phyloP scores from a whole-genome alignment of 2,113 vertebrate genomes.

The Tinamus guttatus region DNA sequence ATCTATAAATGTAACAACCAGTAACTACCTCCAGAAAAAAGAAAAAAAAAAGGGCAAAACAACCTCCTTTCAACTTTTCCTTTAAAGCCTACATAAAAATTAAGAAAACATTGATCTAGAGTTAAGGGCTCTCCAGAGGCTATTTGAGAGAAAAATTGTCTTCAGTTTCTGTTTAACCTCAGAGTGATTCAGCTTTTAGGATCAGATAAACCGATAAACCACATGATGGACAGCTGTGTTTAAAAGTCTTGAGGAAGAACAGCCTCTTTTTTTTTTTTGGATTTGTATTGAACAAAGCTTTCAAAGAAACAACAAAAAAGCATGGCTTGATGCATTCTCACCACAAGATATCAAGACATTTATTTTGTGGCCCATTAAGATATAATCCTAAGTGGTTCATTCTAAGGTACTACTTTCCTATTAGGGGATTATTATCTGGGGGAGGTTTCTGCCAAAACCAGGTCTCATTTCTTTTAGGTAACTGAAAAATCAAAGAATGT shows the following conservation, averaged over 20 bases:
- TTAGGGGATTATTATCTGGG: not conserved
- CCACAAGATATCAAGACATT: not conserved
- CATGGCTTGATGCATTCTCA: not conserved
- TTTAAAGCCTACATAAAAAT: constrained; percentile 23
- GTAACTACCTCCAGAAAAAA: not conserved
- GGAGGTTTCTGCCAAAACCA: not conserved
- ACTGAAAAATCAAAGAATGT: not conserved
- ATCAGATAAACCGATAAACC: constrained; percentile 5
- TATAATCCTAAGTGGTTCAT: not conserved
- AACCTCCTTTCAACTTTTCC: not conserved
- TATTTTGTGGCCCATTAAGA: not conserved
- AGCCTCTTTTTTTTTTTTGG: not conserved
- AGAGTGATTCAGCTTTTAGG: not conserved
- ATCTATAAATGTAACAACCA: not conserved
- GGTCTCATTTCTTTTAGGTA: not conserved
- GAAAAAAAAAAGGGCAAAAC: too few relatives aligned
- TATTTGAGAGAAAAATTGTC: not conserved
- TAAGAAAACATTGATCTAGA: constrained; percentile 3
- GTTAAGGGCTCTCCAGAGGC: constrained; percentile 11
- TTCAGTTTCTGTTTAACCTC: not conserved
- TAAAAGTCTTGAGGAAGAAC: not conserved
- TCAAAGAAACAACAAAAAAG: not conserved
- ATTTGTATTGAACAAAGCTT: not conserved
- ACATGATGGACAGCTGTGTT: not conserved
- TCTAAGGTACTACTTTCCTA: not conserved